A percentile compares a stretch with the other conserved stretches of the same genome.
Conservation (phyloP, 1,140 invertebrate genomes). For the Calephelis nemesis region DNA sequence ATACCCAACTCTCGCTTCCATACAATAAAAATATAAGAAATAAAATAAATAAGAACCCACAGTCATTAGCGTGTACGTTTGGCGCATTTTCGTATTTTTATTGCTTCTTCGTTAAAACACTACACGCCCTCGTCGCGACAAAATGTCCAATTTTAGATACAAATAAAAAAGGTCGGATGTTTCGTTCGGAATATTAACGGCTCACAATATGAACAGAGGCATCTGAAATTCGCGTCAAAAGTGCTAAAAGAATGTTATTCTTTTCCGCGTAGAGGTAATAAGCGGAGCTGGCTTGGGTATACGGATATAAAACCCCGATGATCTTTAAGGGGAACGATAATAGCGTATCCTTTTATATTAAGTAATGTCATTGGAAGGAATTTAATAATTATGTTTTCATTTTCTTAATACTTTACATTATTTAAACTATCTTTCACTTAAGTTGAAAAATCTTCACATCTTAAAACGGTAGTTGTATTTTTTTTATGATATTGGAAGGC, state of each 20-base stretch:
- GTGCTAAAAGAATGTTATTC: conserved; percentile 75
- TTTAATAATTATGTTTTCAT: neutral
- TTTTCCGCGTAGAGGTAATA: conserved; percentile 74
- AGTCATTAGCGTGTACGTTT: conserved; percentile 56
- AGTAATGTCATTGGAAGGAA: neutral
- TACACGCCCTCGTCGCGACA: conserved; percentile 68
- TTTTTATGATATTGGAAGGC: too few relatives aligned
- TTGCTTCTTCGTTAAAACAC: conserved; percentile 55
- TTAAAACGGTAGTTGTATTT: too few relatives aligned
- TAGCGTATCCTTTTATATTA: conserved; percentile 48
- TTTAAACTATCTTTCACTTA: too few relatives aligned
- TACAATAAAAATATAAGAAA: too few relatives aligned
- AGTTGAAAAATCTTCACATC: too few relatives aligned
- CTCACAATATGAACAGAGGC: conserved; percentile 76
- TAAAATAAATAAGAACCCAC: conserved; percentile 3
- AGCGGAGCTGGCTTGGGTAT: conserved; percentile 59
- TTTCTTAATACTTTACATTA: too few relatives aligned
- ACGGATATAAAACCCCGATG: conserved; percentile 74
- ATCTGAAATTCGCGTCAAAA: conserved; percentile 76
- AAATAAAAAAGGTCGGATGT: conserved; percentile 79
- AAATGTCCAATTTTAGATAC: conserved; percentile 79
- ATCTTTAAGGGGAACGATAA: conserved; percentile 70
- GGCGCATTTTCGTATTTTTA: conserved; percentile 62
- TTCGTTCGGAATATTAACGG: conserved; percentile 76
- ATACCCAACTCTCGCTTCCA: too few relatives aligned